Conservation (phyloP, 1,140 invertebrate species). For the Octopus bimaculoides region DNA sequence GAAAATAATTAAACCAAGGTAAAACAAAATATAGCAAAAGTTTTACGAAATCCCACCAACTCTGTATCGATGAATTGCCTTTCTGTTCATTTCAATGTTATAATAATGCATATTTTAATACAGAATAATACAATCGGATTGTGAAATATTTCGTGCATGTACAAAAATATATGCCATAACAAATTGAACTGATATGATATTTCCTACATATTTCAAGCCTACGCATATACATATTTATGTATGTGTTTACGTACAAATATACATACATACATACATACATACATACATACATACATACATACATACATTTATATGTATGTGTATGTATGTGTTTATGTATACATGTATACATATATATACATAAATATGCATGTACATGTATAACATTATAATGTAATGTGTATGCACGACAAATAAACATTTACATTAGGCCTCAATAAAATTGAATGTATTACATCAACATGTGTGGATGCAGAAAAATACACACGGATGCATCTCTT, state of each 20-base stretch:
- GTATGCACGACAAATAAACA: background rate
- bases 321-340: background rate
- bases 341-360: background rate
- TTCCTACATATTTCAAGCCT: too few relatives aligned
- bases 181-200: too few relatives aligned
- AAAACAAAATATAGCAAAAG: too few relatives aligned
- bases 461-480: background rate
- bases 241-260: background rate
- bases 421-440: background rate
- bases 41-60: too few relatives aligned
- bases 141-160: too few relatives aligned
- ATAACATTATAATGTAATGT: background rate
- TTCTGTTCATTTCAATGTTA: too few relatives aligned
- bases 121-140: too few relatives aligned
- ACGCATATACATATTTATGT: background rate
- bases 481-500: background rate
- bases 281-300: slow-evolving; percentile 8
- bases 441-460: background rate
- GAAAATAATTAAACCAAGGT: too few relatives aligned
- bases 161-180: too few relatives aligned
- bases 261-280: slow-evolving; percentile 1
- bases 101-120: too few relatives aligned
- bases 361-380: background rate
- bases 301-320: background rate
- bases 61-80: too few relatives aligned